phyloP scores from a whole-genome alignment of 2,888 invertebrate species.

The Falcaria lacertinaria region DNA sequence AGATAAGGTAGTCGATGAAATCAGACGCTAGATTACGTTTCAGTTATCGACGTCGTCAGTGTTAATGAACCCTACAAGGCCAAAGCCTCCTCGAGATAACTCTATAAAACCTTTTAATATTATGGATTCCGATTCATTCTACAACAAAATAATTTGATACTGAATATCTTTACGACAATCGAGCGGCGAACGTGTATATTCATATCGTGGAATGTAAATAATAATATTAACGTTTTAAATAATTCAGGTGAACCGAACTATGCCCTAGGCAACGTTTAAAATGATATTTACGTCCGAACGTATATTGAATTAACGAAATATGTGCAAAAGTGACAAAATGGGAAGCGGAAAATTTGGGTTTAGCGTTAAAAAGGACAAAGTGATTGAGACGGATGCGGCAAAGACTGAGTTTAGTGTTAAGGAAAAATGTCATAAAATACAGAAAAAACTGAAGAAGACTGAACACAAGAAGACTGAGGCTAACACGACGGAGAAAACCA shows the following conservation, averaged over 20 bases:
- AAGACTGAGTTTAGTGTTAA: slow-evolving; percentile 75
- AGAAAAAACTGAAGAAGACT: slow-evolving; percentile 75
- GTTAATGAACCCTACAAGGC: slow-evolving; percentile 74
- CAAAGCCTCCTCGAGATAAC: slow-evolving; percentile 62
- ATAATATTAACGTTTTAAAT: slow-evolving; percentile 42
- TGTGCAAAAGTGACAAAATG: slow-evolving; percentile 58
- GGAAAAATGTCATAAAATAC: slow-evolving; percentile 68
- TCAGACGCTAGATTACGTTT: slow-evolving; percentile 65
- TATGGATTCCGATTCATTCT: slow-evolving; percentile 65
- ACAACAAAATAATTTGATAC: slow-evolving; percentile 65
- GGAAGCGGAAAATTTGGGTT: slow-evolving; percentile 72
- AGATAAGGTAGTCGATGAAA: slow-evolving; percentile 49
- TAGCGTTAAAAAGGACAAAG: slow-evolving; percentile 65
- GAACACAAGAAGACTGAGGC: slow-evolving; percentile 71
- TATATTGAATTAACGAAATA: slow-evolving; percentile 26
- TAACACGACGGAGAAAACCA: slow-evolving; percentile 60
- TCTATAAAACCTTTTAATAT: slow-evolving; percentile 75
- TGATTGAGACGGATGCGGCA: slow-evolving; percentile 40
- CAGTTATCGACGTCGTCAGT: slow-evolving; percentile 55
- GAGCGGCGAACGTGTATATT: slow-evolving; percentile 45
- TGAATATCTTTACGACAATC: slow-evolving; percentile 66
- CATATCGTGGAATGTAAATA: slow-evolving; percentile 35
- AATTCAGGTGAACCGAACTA: slow-evolving; percentile 32
- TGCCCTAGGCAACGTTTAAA: slow-evolving; percentile 37
- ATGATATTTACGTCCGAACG: slow-evolving; percentile 33